A percentile compares a stretch with the other conserved stretches of the same genome.
These are phyloP conservation scores for Umimayanthus chanpuru DNA, from an alignment of 92 coral and sea anemone species.

Conservation along the genomic window DNA sequence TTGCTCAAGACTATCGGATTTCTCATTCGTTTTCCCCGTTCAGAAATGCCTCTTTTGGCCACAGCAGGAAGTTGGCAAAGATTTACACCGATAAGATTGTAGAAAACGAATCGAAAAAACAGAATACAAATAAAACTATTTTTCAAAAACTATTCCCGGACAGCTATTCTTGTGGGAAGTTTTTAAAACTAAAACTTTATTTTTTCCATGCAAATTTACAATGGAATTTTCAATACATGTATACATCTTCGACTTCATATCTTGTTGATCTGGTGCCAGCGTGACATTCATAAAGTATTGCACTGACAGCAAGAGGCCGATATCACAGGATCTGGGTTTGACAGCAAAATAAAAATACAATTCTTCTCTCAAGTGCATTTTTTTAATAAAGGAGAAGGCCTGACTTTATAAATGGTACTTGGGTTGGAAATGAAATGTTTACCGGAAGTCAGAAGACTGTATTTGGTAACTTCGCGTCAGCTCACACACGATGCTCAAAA, in stretches of 20 bases:
- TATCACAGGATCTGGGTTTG: neutral
- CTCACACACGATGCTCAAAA: neutral
- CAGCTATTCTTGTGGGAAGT: neutral
- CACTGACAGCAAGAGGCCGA: neutral
- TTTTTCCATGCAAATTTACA: neutral
- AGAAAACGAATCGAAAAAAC: neutral
- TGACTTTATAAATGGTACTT: too few relatives aligned
- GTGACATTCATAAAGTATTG: neutral
- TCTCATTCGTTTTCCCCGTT: neutral
- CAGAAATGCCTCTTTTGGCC: neutral
- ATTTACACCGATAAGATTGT: neutral
- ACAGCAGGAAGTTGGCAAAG: neutral
- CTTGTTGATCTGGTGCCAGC: neutral
- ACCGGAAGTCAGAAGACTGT: neutral
- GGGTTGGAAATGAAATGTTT: neutral
- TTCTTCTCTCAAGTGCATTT: neutral
- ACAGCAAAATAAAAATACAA: neutral
- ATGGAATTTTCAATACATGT: neutral
- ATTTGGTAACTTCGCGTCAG: neutral
- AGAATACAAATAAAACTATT: neutral
- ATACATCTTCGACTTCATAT: too few relatives aligned
- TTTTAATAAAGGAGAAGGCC: too few relatives aligned
- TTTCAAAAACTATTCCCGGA: neutral
- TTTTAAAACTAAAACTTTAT: too few relatives aligned
- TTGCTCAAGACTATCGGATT: slow-evolving; percentile 9